Base-by-base conservation (phyloP, 1,140 invertebrate genomes). In the Samia ricini region DNA sequence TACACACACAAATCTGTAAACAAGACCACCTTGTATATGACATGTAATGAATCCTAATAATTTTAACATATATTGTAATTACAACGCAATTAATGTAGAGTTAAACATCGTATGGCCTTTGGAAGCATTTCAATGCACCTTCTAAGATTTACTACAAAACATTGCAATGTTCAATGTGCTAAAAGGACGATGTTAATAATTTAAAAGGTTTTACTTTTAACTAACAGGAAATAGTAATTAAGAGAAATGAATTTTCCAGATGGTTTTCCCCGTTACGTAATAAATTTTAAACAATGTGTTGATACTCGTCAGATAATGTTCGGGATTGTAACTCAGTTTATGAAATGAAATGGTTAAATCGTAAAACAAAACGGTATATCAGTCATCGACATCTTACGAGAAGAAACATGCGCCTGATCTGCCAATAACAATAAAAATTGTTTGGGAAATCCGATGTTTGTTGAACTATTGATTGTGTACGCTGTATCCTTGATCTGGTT, bases 401-500 rank as follows among this genome's bases (percentile, higher is more conserved):
- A 66, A 60, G 56, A 62, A 63, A 54, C 50, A 55, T 57, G 60
- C 29, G 19, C 20, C 29, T 36, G 60, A 36, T 36, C 48, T 49
- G 56, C 33, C 61, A 74, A 68, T 72, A 72, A 68, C 69, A 66
- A 74, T 76, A 72, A 77, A 77, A 72, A 72, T 70, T 26, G 56
- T 69, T 71, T 29, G 64, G 66, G 33, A 73, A 71, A 72, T 56
- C 62, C 60, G 33, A 65, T 58, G 61, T 66, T 66, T 56, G 61
- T 60, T 64, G 61, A 33, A 23, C 21, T 49, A 24, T 21, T 19
- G 29, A 21, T 24, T 62, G 15, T 24, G 18, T 52, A 22, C 22
- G 33, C 58, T 36, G 49, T 54, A 72, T 71, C 76, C 76, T 77
- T 75, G 72, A 73, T 61, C 72, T 72, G 56, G 36, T 69, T 76